Conservation (phyloP, 2,113 vertebrate genomes). For the Corydoras sp. region DNA sequence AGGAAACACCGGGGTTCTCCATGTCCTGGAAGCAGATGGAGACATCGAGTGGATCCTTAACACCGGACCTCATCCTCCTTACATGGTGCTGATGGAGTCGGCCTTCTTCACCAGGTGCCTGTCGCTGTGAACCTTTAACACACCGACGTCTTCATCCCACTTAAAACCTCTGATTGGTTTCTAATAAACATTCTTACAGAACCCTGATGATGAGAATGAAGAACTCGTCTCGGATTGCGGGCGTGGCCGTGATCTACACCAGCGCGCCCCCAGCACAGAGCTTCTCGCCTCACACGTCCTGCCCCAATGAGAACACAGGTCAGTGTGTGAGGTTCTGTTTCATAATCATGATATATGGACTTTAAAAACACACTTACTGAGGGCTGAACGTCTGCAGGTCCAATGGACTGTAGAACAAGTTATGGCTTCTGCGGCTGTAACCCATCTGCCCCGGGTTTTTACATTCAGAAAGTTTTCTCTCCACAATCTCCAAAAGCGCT, state of each 20-base stretch:
- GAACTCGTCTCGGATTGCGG: slow-evolving; percentile 69
- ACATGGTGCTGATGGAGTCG: slow-evolving; percentile 80
- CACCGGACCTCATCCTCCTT: slow-evolving; percentile 77
- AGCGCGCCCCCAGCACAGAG: slow-evolving; percentile 56
- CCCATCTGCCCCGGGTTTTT: no score
- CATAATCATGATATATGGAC: no score
- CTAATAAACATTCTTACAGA: slow-evolving; percentile 49
- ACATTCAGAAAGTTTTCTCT: no score
- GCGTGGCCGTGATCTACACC: slow-evolving; percentile 75
- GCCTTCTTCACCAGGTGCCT: slow-evolving; percentile 79
- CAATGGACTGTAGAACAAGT: no score
- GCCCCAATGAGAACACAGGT: slow-evolving; percentile 83
- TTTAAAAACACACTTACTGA: no score
- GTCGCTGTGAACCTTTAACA: neutral
- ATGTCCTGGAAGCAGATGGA: slow-evolving; percentile 75
- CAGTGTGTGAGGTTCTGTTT: neutral
- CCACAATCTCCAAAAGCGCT: no score
- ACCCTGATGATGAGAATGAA: slow-evolving; percentile 78
- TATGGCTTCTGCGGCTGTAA: no score
- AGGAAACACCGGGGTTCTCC: slow-evolving; percentile 87
- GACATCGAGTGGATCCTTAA: slow-evolving; percentile 79
- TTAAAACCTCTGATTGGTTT: neutral
- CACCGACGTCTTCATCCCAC: neutral
- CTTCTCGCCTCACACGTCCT: slow-evolving; percentile 78
- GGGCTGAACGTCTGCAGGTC: neutral